Percentiles rank a stretch among this genome's conserved stretches.
Conservation (phyloP, 2,888 invertebrate genomes). For the Drosophila sordidula region DNA sequence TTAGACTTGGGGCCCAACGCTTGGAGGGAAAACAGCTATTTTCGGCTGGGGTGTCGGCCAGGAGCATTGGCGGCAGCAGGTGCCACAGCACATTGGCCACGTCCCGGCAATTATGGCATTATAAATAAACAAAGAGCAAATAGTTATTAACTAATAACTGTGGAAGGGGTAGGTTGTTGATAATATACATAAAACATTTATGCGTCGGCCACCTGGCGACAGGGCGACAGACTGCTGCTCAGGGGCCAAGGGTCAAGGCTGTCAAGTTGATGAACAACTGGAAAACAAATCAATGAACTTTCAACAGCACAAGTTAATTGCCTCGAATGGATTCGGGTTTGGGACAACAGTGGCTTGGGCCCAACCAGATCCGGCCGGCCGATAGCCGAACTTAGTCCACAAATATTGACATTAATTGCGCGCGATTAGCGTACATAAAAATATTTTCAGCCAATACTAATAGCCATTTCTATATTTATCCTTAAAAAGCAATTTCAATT, state of each 20-base stretch:
- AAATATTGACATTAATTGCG: conserved; percentile 19
- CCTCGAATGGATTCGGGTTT: conserved; percentile 18
- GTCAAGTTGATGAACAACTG: conserved; percentile 4
- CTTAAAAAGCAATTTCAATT: background rate
- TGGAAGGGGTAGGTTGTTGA: conserved; percentile 15
- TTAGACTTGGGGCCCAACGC: conserved; percentile 6
- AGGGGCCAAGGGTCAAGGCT: conserved; percentile 61
- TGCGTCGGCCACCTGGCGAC: conserved; percentile 54
- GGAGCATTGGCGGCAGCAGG: conserved; percentile 43
- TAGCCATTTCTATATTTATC: background rate
- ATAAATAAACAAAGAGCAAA: conserved; percentile 76
- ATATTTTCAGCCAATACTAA: background rate
- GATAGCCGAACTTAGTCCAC: conserved; percentile 10
- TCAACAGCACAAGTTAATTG: conserved; percentile 54
- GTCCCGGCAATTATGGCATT: conserved; percentile 71
- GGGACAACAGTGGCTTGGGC: conserved; percentile 5
- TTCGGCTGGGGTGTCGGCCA: conserved; percentile 10
- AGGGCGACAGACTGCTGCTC: background rate
- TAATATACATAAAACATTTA: conserved; percentile 64
- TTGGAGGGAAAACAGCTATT: conserved; percentile 22
- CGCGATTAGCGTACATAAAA: background rate
- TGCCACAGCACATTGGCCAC: conserved; percentile 56
- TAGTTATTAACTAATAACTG: conserved; percentile 77
- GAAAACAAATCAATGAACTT: conserved; percentile 54
- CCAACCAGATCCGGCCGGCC: conserved; percentile 10